These are phyloP conservation scores for Drosophila nebulosa DNA, from an alignment of 1,140 invertebrate species.

Conservation along the genomic window DNA sequence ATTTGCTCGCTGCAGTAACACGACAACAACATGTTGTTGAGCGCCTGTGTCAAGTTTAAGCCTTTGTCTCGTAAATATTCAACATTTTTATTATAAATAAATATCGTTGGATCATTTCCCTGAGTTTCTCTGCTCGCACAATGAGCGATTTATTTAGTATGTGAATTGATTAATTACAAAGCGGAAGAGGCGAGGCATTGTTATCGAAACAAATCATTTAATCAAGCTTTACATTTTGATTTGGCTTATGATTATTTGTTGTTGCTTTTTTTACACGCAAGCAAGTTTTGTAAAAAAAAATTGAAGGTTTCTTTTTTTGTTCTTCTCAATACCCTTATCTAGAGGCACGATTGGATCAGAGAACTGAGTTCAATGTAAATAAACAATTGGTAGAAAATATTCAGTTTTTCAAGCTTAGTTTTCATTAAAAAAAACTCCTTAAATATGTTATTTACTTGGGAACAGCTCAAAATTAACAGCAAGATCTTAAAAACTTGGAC, in stretches of 20 bases:
- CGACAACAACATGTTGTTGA: conserved; percentile 49
- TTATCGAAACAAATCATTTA: conserved; percentile 41
- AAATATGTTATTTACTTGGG: too few species aligned
- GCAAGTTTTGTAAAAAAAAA: conserved; percentile 18
- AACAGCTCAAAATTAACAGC: too few species aligned
- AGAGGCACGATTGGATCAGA: not conserved
- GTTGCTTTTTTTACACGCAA: conserved; percentile 14
- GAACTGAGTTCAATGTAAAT: too few species aligned
- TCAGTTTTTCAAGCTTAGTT: too few species aligned
- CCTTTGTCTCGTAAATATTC: conserved; percentile 75
- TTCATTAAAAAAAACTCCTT: too few species aligned
- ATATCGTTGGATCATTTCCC: not conserved
- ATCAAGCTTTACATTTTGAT: conserved; percentile 54
- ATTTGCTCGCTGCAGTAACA: conserved; percentile 6
- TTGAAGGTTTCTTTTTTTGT: not conserved
- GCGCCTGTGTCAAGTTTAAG: conserved; percentile 55
- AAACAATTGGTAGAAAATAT: too few species aligned
- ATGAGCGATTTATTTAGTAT: conserved; percentile 70
- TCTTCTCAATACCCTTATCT: not conserved
- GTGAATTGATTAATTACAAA: conserved; percentile 75
- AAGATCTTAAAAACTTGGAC: too few species aligned
- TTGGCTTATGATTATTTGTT: conserved; percentile 25
- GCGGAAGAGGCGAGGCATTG: conserved; percentile 50
- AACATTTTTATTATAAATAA: conserved; percentile 65
- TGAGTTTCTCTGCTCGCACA: conserved; percentile 43